A percentile compares a stretch with the other conserved stretches of the same genome.
Evolutionary conservation across 2,888 invertebrate species (phyloP).

Genomic region (Synergus itoensis): DNA sequence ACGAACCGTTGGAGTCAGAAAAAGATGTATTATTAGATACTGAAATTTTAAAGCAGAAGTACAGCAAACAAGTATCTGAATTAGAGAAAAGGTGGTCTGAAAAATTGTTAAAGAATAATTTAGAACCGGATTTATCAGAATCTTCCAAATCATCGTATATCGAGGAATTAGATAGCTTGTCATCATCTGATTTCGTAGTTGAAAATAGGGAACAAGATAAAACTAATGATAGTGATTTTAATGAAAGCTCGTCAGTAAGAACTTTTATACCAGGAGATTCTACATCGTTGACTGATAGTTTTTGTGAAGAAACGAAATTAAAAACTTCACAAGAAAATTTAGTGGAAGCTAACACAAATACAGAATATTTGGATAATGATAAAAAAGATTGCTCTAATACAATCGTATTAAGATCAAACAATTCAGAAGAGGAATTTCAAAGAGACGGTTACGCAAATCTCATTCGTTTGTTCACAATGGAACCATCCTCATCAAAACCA

Average conservation of each 20-base stretch:
- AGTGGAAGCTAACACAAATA: not conserved
- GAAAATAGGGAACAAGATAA: conserved; percentile 46
- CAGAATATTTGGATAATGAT: not conserved
- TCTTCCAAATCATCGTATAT: conserved; percentile 72
- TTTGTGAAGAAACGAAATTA: not conserved
- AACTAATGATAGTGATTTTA: not conserved
- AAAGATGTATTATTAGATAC: conserved; percentile 2
- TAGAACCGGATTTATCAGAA: conserved; percentile 67
- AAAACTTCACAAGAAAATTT: not conserved
- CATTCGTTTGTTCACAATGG: conserved; percentile 71
- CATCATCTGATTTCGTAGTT: conserved; percentile 66
- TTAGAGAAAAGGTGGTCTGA: conserved; percentile 74
- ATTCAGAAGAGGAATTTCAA: conserved; percentile 20
- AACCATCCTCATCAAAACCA: conserved; percentile 67
- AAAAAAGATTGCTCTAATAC: not conserved
- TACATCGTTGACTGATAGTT: not conserved
- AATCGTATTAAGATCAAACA: not conserved
- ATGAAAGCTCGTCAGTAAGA: not conserved
- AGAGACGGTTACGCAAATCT: conserved; percentile 72
- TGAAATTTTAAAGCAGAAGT: conserved; percentile 57
- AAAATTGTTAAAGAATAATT: conserved; percentile 65
- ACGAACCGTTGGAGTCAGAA: conserved; percentile 59
- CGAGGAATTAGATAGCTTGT: conserved; percentile 71
- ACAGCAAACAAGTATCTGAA: conserved; percentile 69
- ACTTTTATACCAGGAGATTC: not conserved